Evolutionary conservation across 2,113 vertebrate species (phyloP).

Genomic region (Archocentrus centrarchus): DNA sequence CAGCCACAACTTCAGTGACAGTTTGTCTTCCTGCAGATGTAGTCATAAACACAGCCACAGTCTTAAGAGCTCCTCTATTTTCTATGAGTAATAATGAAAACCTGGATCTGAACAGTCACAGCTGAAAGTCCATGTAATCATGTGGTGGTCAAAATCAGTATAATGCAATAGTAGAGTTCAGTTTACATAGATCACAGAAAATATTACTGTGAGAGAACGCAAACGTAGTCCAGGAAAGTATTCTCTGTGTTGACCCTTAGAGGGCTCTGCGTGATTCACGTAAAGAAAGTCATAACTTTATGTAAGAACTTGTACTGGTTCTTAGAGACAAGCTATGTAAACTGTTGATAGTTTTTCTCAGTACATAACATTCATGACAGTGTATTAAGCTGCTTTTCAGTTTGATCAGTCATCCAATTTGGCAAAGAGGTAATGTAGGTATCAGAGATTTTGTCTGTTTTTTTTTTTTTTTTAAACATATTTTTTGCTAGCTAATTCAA

Average conservation of each 20-base stretch:
- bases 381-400: neutral
- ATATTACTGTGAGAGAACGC: neutral
- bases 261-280: neutral
- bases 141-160: neutral
- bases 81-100: neutral
- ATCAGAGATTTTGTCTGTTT: neutral
- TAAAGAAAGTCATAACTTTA: neutral
- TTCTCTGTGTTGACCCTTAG: neutral
- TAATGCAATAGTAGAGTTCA: neutral
- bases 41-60: neutral
- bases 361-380: neutral
- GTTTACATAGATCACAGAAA: neutral
- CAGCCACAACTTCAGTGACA: neutral
- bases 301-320: neutral
- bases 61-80: neutral
- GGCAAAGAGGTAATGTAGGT: neutral
- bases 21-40: neutral
- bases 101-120: neutral
- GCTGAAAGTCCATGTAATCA: neutral
- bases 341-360: too few relatives aligned
- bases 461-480: neutral
- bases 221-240: conserved; percentile 1
- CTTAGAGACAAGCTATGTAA: neutral
- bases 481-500: conserved; percentile 17
- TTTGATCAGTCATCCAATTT: neutral